phyloP scores from a whole-genome alignment of 2,888 invertebrate species.

The Ectemnius cavifrons region DNA sequence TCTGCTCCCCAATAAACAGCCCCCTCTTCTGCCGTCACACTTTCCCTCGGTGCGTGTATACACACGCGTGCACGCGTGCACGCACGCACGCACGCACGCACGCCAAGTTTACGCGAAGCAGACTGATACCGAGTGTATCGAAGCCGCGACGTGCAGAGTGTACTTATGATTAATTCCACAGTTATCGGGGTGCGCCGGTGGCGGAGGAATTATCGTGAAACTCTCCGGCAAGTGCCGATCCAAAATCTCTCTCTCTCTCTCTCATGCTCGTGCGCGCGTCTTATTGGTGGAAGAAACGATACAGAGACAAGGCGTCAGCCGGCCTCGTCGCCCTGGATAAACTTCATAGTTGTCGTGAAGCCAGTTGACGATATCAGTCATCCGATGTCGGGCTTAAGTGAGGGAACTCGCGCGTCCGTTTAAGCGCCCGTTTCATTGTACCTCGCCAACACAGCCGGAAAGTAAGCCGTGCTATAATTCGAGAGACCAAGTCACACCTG shows the following conservation, averaged over 20 bases:
- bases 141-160: constrained; percentile 36
- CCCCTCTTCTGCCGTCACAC: background rate
- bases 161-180: constrained; percentile 53
- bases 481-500: background rate
- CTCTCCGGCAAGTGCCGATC: constrained; percentile 33
- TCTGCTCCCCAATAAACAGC: too few species aligned
- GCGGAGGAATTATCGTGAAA: constrained; percentile 53
- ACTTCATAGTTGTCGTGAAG: constrained; percentile 46
- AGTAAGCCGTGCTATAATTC: constrained; percentile 22
- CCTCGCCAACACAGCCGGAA: background rate
- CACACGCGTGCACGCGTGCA: constrained; percentile 1
- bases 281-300: constrained; percentile 61
- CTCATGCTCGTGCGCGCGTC: background rate
- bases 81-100: background rate
- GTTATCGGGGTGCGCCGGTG: constrained; percentile 36
- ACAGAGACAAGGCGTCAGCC: constrained; percentile 28
- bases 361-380: constrained; percentile 42
- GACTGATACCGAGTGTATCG: constrained; percentile 43
- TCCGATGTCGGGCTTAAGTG: constrained; percentile 45
- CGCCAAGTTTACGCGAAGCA: constrained; percentile 34
- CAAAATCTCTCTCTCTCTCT: too few species aligned
- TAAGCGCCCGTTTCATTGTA: background rate
- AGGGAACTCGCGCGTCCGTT: constrained; percentile 29
- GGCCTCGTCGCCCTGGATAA: constrained; percentile 47
- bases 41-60: background rate